Percentiles rank a stretch among this genome's conserved stretches.
These are phyloP conservation scores for Zoanthus solanderi DNA, from an alignment of 92 coral and sea anemone genomes.

Conservation along the genomic window DNA sequence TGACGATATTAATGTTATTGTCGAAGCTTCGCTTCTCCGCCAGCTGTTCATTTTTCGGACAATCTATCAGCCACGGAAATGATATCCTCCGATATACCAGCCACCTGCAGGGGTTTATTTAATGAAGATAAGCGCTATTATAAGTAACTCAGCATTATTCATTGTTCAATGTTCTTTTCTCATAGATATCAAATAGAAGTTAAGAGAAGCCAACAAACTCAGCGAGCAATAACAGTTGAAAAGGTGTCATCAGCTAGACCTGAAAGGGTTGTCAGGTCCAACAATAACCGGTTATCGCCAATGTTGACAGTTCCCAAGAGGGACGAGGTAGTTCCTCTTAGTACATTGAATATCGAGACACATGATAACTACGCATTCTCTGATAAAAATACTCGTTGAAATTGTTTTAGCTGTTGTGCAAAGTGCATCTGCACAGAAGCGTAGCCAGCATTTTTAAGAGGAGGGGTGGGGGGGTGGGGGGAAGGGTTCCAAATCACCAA, in stretches of 20 bases:
- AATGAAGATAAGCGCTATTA: no score
- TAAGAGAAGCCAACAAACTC: neutral
- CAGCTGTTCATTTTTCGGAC: no score
- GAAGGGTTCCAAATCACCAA: neutral
- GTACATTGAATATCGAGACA: neutral
- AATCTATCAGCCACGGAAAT: no score
- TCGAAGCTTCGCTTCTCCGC: no score
- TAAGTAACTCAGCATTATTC: no score
- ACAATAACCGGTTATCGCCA: neutral
- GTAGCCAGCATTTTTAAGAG: no score
- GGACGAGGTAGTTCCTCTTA: constrained; percentile 9
- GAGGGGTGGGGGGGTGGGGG: no score
- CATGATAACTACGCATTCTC: constrained; percentile 40
- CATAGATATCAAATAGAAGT: constrained; percentile 3
- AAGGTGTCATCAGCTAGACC: neutral
- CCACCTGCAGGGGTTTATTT: no score
- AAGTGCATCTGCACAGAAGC: no score
- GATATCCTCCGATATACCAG: no score
- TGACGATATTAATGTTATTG: no score
- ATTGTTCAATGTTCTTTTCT: neutral
- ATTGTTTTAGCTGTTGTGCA: no score
- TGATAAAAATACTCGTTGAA: constrained; percentile 5
- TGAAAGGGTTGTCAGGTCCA: neutral
- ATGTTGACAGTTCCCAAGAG: neutral
- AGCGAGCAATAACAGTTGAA: neutral